Evolutionary conservation across 2,888 invertebrate genomes (phyloP).

Genomic region (Trissolcus japonicus): DNA sequence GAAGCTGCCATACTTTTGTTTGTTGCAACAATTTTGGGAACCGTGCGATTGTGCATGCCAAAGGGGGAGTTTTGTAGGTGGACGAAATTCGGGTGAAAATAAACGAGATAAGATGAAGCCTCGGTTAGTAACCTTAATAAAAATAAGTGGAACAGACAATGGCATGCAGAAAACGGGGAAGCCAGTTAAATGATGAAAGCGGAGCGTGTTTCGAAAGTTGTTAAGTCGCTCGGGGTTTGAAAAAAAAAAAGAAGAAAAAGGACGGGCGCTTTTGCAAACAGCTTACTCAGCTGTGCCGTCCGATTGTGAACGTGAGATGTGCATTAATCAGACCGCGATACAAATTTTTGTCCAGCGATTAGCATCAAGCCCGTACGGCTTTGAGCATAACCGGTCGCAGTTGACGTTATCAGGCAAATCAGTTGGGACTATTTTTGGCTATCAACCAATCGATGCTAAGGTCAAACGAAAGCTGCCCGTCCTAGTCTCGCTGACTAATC

Average conservation of each 20-base stretch:
- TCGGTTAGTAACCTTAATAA: conserved; percentile 47
- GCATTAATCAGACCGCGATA: conserved; percentile 9
- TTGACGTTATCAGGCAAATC: conserved; percentile 64
- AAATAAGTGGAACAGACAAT: conserved; percentile 42
- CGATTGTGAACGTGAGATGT: conserved; percentile 32
- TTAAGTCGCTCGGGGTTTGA: conserved; percentile 29
- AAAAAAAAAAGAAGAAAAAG: conserved; percentile 17
- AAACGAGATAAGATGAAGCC: conserved; percentile 45
- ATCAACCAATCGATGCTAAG: conserved; percentile 74
- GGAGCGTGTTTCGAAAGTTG: conserved; percentile 45
- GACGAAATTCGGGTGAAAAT: conserved; percentile 10
- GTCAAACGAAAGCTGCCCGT: conserved; percentile 67
- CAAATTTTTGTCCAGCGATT: too few relatives aligned
- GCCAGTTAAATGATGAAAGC: conserved; percentile 51
- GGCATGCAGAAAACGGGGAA: conserved; percentile 36
- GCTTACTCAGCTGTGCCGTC: conserved; percentile 44
- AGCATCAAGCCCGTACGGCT: background rate
- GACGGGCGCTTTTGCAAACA: conserved; percentile 37
- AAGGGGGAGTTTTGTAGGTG: too few relatives aligned
- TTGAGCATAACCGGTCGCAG: conserved; percentile 38
- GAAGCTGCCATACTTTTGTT: background rate
- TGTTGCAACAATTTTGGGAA: background rate
- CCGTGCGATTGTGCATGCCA: too few relatives aligned
- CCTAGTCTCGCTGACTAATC: conserved; percentile 62
- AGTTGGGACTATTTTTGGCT: conserved; percentile 70